phyloP scores from a whole-genome alignment of 30 jellyfish, hydroid and myxozoan species.

The Catostylus mosaicus region DNA sequence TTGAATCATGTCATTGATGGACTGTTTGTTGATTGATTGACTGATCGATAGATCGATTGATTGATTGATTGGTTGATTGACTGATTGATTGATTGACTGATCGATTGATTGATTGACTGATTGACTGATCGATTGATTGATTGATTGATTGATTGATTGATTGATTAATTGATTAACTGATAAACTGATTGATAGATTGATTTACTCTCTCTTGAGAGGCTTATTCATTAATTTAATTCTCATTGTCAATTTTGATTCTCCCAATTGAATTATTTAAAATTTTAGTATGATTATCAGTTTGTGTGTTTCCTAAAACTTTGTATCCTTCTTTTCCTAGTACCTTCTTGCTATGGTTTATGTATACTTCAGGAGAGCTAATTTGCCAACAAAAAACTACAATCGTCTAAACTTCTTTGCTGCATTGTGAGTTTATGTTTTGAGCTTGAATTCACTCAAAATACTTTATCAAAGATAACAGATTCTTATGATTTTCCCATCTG shows the following conservation, averaged over 20 bases:
- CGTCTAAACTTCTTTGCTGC: slow-evolving; percentile 91
- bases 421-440: slow-evolving; percentile 68
- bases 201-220: too few species aligned
- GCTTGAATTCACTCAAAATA: too few species aligned
- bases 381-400: slow-evolving; percentile 72
- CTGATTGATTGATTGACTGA: slow-evolving; percentile 6
- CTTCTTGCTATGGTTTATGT: slow-evolving; percentile 91
- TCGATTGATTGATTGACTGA: background rate
- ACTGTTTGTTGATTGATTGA: background rate
- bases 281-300: too few species aligned
- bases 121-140: background rate
- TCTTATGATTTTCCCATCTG: too few species aligned
- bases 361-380: slow-evolving; percentile 83
- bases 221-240: too few species aligned
- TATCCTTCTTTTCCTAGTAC: slow-evolving; percentile 58
- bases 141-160: background rate
- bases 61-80: background rate
- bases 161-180: too few species aligned
- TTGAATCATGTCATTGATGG: background rate
- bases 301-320: too few species aligned
- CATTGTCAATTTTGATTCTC: too few species aligned
- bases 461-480: too few species aligned
- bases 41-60: background rate
- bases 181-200: too few species aligned
- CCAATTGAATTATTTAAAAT: too few species aligned